Conservation (phyloP, 1,140 invertebrate genomes). For the Phymorhynchus buccinoides region DNA sequence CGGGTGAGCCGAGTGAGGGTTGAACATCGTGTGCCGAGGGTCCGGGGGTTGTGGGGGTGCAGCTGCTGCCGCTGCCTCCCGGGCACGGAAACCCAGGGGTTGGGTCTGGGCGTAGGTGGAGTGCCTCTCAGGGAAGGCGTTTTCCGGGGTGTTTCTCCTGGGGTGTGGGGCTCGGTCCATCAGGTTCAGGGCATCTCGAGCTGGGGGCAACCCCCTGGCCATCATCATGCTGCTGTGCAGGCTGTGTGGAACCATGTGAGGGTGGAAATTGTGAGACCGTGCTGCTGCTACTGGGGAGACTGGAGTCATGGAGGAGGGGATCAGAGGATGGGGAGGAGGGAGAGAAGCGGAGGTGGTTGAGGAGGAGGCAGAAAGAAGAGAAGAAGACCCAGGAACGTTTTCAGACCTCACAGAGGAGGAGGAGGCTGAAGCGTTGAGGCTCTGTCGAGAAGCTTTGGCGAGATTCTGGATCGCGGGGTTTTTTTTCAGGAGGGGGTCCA, state of each 20-base stretch:
- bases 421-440: background rate
- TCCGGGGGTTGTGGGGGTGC: slow-evolving; percentile 18
- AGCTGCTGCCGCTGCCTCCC: background rate
- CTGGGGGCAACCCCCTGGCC: background rate
- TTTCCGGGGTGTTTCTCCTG: background rate
- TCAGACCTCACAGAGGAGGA: background rate
- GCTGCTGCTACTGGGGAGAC: background rate
- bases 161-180: background rate
- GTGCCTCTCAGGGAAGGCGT: background rate
- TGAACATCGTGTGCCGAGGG: background rate
- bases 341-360: background rate
- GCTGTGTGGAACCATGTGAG: no score
- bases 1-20: slow-evolving; percentile 35
- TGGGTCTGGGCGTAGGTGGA: slow-evolving; percentile 32
- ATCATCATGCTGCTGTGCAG: background rate
- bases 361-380: background rate
- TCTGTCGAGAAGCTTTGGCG: background rate
- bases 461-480: slow-evolving; percentile 25
- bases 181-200: background rate
- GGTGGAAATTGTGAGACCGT: background rate
- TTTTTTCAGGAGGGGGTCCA: slow-evolving; percentile 19
- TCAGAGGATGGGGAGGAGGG: background rate
- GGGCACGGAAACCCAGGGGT: background rate
- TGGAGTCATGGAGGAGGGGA: background rate
- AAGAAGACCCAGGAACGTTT: background rate